Base-by-base conservation (phyloP, 2,888 invertebrate genomes). In the Epinotia demarniana region DNA sequence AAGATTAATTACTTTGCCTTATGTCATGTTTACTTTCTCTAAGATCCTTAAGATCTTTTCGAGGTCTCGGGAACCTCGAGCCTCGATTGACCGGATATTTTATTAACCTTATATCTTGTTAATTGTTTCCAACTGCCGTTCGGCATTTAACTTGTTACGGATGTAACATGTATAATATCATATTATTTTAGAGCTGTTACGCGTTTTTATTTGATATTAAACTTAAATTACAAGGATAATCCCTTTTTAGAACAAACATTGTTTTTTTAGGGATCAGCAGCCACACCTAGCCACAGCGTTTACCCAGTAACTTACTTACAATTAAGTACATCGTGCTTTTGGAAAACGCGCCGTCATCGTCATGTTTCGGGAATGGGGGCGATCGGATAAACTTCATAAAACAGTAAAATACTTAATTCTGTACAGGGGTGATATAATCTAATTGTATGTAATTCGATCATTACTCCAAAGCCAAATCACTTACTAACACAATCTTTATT, bases 21-120 rank as follows among this genome's bases (percentile, higher is more conserved):
- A 60, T 39, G 33, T 53, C 60, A 53, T 60, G 58, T 70, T 70
- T 33, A 60, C 75, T 75, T 64, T 71, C 70, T 58, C 39, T 68
- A 58, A 68, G 58, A 69, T 46, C 69, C 58, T 66, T 75, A 55
- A 66, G 53, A 63, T 73, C 62, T 68, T 72, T 70, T 75, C 75
- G 64, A 75, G 75, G 75, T 70, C 75, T 70, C 66, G 60, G 39
- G 70, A 75, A 75, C 53, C 55, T 43, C 43, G 23, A 53, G 23
- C 19, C 39, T 19, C 43, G 19, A 43, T 18, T 58, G 64, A 23
- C 70, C 53, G 75, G 64, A 71, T 68, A 75, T 70, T 70, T 53
- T 53, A 53, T 60, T 60, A 23, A 66, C 9, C 12, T 66, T 66
- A 60, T 33, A 53, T 43, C 19, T 60, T 43, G 53, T 55, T 64